Percentiles rank a stretch among this genome's conserved stretches.
phyloP scores from a whole-genome alignment of 2,797 vertebrate genomes.

The Melanotaenia nigrans region DNA sequence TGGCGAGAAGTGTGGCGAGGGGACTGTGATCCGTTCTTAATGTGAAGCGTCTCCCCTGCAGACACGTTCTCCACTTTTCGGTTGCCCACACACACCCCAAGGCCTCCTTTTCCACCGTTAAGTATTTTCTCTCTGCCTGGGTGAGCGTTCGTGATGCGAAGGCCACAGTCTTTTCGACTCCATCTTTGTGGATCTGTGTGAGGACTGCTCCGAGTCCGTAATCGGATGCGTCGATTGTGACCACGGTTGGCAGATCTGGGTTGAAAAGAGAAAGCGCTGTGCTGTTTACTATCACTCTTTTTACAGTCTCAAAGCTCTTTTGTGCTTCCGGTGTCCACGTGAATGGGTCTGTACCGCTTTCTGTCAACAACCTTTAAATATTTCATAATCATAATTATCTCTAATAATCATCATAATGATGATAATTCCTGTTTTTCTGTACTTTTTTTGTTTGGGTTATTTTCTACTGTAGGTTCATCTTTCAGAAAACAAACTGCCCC shows the following conservation, averaged over 20 bases:
- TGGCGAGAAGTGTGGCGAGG: too few relatives aligned
- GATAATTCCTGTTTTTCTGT: not conserved
- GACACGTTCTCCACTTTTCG: not conserved
- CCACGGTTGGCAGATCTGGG: not conserved
- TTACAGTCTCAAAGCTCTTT: too few relatives aligned
- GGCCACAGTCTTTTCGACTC: not conserved
- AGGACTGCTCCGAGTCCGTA: not conserved
- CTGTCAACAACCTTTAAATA: conserved; percentile 5
- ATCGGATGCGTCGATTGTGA: not conserved
- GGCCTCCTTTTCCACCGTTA: not conserved
- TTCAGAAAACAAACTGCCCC: not conserved
- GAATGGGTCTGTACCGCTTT: not conserved
- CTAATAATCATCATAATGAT: not conserved
- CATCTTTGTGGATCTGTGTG: too few relatives aligned
- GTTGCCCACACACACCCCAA: not conserved
- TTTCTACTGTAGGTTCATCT: not conserved
- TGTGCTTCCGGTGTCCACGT: too few relatives aligned
- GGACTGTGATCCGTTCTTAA: too few relatives aligned
- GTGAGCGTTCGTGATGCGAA: conserved; percentile 1
- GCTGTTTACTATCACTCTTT: too few relatives aligned
- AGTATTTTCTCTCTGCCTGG: conserved; percentile 1
- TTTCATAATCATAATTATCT: not conserved
- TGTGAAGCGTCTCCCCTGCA: not conserved
- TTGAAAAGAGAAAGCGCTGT: not conserved
- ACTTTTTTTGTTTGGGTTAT: fast-evolving